Evolutionary conservation across 2,113 vertebrate genomes (phyloP).

Genomic region (Chrysochloris asiatica): DNA sequence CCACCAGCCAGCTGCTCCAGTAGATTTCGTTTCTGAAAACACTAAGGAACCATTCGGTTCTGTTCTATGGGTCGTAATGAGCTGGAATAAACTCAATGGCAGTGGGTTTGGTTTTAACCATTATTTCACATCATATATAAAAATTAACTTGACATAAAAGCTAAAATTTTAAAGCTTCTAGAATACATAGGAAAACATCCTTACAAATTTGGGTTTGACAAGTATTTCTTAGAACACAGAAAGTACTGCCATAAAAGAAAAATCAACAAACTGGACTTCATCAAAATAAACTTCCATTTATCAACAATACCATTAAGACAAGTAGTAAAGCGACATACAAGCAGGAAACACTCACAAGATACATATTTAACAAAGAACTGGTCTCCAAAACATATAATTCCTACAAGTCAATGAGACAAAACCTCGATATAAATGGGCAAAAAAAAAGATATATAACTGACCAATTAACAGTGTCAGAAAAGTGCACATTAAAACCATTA

Average conservation of each 20-base stretch:
- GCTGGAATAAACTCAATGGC: too few relatives aligned
- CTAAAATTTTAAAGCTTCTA: not conserved
- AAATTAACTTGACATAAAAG: conserved; percentile 1
- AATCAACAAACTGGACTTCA: not conserved
- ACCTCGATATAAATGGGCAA: not conserved
- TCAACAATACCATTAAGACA: not conserved
- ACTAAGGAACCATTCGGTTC: too few relatives aligned
- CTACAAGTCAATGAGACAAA: not conserved
- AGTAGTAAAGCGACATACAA: not conserved
- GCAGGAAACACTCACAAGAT: not conserved
- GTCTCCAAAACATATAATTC: not conserved
- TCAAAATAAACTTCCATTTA: not conserved
- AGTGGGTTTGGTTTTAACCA: too few relatives aligned
- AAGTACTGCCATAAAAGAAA: not conserved
- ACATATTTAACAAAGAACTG: not conserved
- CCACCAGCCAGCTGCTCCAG: too few relatives aligned
- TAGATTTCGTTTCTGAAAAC: too few relatives aligned
- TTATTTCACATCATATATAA: not conserved
- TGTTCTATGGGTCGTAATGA: too few relatives aligned
- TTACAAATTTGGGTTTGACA: not conserved
- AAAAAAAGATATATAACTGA: not conserved
- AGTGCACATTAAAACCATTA: not conserved
- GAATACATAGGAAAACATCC: not conserved
- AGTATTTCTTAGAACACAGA: not conserved
- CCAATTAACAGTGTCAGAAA: not conserved